Evolutionary conservation across 2,113 vertebrate genomes (phyloP).

Genomic region (Acrocephalus kingi): DNA sequence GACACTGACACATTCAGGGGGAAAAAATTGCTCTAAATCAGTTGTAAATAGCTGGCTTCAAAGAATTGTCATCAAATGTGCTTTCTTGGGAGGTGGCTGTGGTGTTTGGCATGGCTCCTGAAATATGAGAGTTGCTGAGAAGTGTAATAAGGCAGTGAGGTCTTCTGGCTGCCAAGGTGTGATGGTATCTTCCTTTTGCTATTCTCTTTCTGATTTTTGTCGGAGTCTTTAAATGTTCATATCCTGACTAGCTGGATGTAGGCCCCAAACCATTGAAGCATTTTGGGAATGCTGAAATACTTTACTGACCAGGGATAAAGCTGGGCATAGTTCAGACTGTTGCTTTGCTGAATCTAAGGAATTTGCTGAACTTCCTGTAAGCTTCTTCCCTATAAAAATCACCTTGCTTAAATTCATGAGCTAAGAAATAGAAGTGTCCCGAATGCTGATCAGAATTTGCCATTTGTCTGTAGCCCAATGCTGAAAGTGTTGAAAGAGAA

Average conservation of each 20-base stretch:
- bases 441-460: not conserved
- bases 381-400: not conserved
- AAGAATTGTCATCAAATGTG: not conserved
- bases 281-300: not conserved
- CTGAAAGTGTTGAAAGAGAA: not conserved
- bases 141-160: too few species aligned
- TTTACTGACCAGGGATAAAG: not conserved
- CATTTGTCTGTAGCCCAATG: not conserved
- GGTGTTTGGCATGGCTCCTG: fast-evolving
- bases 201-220: not conserved
- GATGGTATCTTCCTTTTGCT: not conserved
- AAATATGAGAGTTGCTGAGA: not conserved
- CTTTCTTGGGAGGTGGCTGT: not conserved
- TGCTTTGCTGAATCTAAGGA: not conserved
- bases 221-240: not conserved
- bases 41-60: not conserved
- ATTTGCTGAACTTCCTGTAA: not conserved
- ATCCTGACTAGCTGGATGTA: not conserved
- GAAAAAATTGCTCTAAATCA: not conserved
- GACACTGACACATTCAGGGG: not conserved
- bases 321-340: not conserved
- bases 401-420: not conserved
- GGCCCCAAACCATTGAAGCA: not conserved
- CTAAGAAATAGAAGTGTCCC: not conserved
- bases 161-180: not conserved